Base-by-base conservation (phyloP, 2,797 vertebrate genomes). In the Cuculus canorus region DNA sequence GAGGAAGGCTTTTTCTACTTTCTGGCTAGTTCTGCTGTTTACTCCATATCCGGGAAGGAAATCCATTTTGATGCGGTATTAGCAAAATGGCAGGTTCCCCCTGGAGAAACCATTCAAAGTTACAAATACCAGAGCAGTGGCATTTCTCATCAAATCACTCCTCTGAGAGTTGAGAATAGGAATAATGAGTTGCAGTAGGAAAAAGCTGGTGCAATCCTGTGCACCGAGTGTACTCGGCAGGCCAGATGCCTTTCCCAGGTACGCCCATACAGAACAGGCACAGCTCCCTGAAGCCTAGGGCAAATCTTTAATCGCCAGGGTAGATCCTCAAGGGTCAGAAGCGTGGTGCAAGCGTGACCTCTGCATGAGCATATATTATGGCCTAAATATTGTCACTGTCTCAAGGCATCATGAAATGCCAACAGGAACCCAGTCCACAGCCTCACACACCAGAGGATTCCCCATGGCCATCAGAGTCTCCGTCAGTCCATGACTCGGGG, bases 261-360 rank as follows among this genome's bases (percentile, higher is more conserved):
- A 19, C 2, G 0, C 0, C 43, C 1, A 0, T 11, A 61, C 25
- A 33, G 43, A 73, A 41, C 0, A 0, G 71, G 39, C 52, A 73
- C 54, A 2, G 70, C n/a, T 88, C 73, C 70, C 75, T 10, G 9
- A 11, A 50, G 68, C 11, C 39, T 2, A 22, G 32, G 32, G 23
- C 73, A 79, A 10, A 8, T 0, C 73, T 77, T 80, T 15, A 48
- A 32, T 41, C 35, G 18, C 15, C 66, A 15, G 27, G 13, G 72
- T 5, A 17, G 63, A 25, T 3, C 10, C 43, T 17, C 41, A 59
- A 56, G 37, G 32, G 14, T 12, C 30, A 39, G 28, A 43, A 59
- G 10, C 0, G 0, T 8, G 27, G 41, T 16, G 12, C 21, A 19
- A 71, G 32, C 2, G 1, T 4, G 0, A 47, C 30, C 30, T 48